Conservation (phyloP, 2,888 invertebrate genomes). For the Xestoiulus laeticollis region DNA sequence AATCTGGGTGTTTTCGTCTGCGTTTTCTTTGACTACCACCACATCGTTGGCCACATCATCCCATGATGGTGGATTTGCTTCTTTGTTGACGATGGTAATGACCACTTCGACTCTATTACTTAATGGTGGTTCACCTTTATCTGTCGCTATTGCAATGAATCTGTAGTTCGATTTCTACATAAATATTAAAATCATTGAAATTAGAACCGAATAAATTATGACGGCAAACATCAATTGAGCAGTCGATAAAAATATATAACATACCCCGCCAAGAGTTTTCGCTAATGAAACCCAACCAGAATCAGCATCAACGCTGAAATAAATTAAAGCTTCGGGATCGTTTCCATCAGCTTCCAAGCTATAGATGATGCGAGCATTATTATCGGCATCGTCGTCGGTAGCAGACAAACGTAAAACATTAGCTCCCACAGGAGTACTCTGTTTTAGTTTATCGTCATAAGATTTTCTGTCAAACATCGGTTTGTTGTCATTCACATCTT, state of each 20-base stretch:
- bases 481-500: constrained; percentile 91
- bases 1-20: constrained; percentile 40
- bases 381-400: constrained; percentile 90
- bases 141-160: constrained; percentile 61
- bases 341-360: constrained; percentile 63
- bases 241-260: constrained; percentile 61
- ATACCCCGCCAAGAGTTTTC: constrained; percentile 67
- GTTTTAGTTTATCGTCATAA: constrained; percentile 80
- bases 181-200: background rate
- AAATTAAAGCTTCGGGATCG: constrained; percentile 67
- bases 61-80: constrained; percentile 59
- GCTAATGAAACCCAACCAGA: constrained; percentile 84
- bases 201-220: background rate
- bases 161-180: constrained; percentile 55
- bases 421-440: constrained; percentile 76
- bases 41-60: constrained; percentile 44
- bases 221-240: background rate
- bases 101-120: constrained; percentile 60
- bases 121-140: constrained; percentile 60
- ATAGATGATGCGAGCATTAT: constrained; percentile 86
- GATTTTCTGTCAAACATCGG: constrained; percentile 74
- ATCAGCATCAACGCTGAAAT: constrained; percentile 82
- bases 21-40: constrained; percentile 51
- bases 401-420: constrained; percentile 91
- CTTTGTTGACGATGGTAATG: constrained; percentile 60